These are phyloP conservation scores for Bryconaethiops microstoma DNA, from an alignment of 2,797 vertebrate genomes.

Conservation along the genomic window DNA sequence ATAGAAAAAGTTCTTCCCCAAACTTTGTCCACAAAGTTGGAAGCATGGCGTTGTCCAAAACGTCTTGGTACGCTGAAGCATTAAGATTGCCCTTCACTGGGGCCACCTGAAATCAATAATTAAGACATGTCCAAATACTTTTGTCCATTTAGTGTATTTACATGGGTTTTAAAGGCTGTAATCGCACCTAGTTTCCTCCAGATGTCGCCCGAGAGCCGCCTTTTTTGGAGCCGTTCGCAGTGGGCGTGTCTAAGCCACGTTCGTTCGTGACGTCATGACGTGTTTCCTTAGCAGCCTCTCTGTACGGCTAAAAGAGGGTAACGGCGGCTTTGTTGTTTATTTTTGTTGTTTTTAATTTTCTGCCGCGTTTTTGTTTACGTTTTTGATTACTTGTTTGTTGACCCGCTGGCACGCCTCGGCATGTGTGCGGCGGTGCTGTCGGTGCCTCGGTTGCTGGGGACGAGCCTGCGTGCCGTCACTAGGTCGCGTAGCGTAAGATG, in stretches of 20 bases:
- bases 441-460: neutral
- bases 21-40: too few relatives aligned
- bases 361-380: conserved; percentile 68
- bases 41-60: too few relatives aligned
- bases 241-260: conserved; percentile 62
- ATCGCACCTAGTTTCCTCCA: conserved; percentile 48
- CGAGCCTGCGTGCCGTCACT: conserved; percentile 33
- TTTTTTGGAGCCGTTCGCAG: conserved; percentile 33
- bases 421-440: conserved; percentile 39
- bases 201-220: conserved; percentile 64
- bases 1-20: too few relatives aligned
- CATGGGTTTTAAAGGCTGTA: neutral
- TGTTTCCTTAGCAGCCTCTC: conserved; percentile 82
- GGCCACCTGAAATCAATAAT: too few relatives aligned
- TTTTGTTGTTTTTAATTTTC: conserved; percentile 55
- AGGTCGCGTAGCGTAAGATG: conserved; percentile 41
- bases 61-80: too few relatives aligned
- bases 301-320: conserved; percentile 66
- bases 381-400: neutral
- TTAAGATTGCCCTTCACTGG: too few relatives aligned
- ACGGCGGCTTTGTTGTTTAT: neutral
- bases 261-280: conserved; percentile 70
- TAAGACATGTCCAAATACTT: too few relatives aligned
- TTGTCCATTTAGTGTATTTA: too few relatives aligned
- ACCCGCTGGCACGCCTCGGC: conserved; percentile 1